Evolutionary conservation across 37 sponge, comb jelly and placozoan species (phyloP), one percentile per base, ranked within the genome.

Genomic region (Hexactinellida sp.): DNA sequence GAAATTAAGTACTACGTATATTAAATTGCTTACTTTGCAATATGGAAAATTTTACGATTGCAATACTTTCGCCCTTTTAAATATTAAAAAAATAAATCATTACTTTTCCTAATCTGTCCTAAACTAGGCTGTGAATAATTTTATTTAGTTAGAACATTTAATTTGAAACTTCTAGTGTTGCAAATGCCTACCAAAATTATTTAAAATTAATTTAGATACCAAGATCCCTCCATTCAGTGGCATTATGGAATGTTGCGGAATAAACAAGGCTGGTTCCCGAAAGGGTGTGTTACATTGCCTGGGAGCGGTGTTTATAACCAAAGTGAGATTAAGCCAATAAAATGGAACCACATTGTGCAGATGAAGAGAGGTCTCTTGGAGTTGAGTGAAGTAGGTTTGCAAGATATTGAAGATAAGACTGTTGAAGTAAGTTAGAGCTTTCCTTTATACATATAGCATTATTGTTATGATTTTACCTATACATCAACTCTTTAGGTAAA

Each of bases 261-360:
- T 28, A 63, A 63, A n/a, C 76, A 63, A n/a, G 76, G 76, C 76
- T 63, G 76, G 76, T 63, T 63, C 76, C 76, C 76, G 3, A 63
- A n/a, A n/a, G 30, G 76, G 34, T 63, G 76, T n/a, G 76, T 63
- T 7, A 63, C 1, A 3, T 7, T 63, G 13, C 76, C 76, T 21
- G 76, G 76, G 5, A 63, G 13, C 30, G 76, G 76, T 23, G 3
- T 28, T 10, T 63, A 63, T n/a, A 63, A 63, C 13, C 76, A n/a
- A 28, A 25, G 5, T 7, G 76, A 63, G 3, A 23, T 63, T 10
- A 63, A n/a, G 21, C 21, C 3, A 28, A 10, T 63, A n/a, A 63
- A 63, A 63, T 63, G 76, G 76, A 25, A 10, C 13, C 3, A 63
- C 21, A 63, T 63, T 23, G 76, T n/a, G 13, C 28, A 25, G 34